These are phyloP conservation scores for Trematomus loennbergii DNA, from an alignment of 2,113 vertebrate genomes.

Conservation along the genomic window DNA sequence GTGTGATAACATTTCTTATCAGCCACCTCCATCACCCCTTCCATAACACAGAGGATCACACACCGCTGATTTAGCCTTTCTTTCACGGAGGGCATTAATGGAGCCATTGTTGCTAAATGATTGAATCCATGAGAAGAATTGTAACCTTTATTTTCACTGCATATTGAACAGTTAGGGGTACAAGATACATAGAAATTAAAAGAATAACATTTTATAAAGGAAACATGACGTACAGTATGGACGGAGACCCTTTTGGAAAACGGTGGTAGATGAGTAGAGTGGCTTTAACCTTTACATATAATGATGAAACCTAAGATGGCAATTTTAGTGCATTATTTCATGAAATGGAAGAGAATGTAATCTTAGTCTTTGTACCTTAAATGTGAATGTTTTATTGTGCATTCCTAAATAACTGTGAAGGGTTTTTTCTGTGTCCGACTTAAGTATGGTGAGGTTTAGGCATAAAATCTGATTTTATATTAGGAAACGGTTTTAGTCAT, in stretches of 20 bases:
- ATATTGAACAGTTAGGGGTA: background rate
- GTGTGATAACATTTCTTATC: slow-evolving; percentile 71
- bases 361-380: background rate
- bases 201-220: background rate
- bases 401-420: background rate
- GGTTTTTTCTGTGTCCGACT: background rate
- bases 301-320: background rate
- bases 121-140: background rate
- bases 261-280: no score
- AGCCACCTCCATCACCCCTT: slow-evolving; percentile 52
- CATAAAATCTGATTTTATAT: slow-evolving; percentile 1
- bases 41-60: slow-evolving; percentile 52
- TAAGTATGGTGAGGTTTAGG: background rate
- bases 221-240: no score
- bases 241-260: no score
- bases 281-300: background rate
- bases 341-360: background rate
- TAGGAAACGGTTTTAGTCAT: no score
- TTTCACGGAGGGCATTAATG: slow-evolving; percentile 33
- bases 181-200: background rate
- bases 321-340: no score
- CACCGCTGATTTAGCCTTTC: slow-evolving; percentile 27
- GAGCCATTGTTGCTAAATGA: slow-evolving; percentile 30
- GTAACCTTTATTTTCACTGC: background rate
- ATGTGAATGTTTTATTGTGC: background rate